A percentile compares a stretch with the other conserved stretches of the same genome.
Conservation (phyloP, 1,140 invertebrate genomes). For the Drosophila aff. region DNA sequence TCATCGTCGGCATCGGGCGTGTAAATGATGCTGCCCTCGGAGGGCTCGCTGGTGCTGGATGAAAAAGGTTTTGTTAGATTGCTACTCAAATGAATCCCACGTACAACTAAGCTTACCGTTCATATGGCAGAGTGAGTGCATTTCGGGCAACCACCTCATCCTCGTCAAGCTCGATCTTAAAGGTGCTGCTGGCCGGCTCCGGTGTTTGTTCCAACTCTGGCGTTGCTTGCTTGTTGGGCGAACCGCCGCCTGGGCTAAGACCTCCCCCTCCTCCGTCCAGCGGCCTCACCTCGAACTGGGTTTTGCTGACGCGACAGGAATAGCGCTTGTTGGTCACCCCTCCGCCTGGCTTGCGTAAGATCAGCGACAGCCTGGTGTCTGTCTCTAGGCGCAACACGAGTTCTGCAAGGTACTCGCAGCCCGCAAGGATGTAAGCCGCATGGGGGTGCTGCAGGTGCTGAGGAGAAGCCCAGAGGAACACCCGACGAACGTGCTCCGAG, state of each 20-base stretch:
- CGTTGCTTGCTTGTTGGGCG: slow-evolving; percentile 12
- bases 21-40: slow-evolving; percentile 86
- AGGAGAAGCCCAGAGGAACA: slow-evolving; percentile 75
- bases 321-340: slow-evolving; percentile 66
- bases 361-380: slow-evolving; percentile 49
- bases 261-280: slow-evolving; percentile 13
- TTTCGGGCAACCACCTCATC: slow-evolving; percentile 81
- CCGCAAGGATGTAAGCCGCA: slow-evolving; percentile 63
- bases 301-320: slow-evolving; percentile 63
- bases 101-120: slow-evolving; percentile 58
- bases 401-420: slow-evolving; percentile 77
- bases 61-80: background rate
- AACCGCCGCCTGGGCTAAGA: background rate
- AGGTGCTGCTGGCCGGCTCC: slow-evolving; percentile 61
- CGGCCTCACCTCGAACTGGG: slow-evolving; percentile 62
- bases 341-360: slow-evolving; percentile 67
- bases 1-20: slow-evolving; percentile 86
- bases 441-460: slow-evolving; percentile 56
- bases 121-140: slow-evolving; percentile 82
- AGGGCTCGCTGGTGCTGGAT: slow-evolving; percentile 62
- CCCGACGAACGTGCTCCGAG: slow-evolving; percentile 64
- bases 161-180: slow-evolving; percentile 82
- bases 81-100: background rate
- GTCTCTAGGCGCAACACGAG: slow-evolving; percentile 66
- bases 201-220: slow-evolving; percentile 12